phyloP scores from a whole-genome alignment of 2,888 invertebrate genomes.

The Saturnia pavonia region DNA sequence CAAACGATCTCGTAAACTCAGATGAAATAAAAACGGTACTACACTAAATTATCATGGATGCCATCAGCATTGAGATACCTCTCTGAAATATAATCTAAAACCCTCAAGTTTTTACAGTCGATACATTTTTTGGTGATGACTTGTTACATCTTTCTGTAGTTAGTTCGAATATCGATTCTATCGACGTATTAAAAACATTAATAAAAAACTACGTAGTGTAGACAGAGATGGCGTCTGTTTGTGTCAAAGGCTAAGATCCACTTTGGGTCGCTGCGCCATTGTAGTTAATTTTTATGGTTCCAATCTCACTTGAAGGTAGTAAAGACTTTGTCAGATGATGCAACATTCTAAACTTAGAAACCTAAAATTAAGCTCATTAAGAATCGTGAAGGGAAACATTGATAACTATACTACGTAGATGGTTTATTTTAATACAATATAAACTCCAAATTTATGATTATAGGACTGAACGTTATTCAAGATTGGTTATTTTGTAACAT shows the following conservation, averaged over 20 bases:
- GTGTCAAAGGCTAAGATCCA: too few relatives aligned
- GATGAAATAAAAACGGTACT: constrained; percentile 60
- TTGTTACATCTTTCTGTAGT: neutral
- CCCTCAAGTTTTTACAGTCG: constrained; percentile 26
- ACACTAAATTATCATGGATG: constrained; percentile 54
- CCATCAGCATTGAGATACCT: constrained; percentile 43
- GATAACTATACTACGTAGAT: too few relatives aligned
- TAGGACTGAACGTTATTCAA: constrained; percentile 4
- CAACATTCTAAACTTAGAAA: too few relatives aligned
- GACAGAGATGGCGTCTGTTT: too few relatives aligned
- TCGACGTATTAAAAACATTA: too few relatives aligned
- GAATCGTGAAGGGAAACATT: too few relatives aligned
- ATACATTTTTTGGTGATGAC: neutral
- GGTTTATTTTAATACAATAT: neutral
- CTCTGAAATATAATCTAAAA: constrained; percentile 40
- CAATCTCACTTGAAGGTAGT: neutral
- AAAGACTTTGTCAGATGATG: neutral
- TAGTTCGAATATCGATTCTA: neutral
- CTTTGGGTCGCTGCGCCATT: too few relatives aligned
- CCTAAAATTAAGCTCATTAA: too few relatives aligned
- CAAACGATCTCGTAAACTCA: constrained; percentile 60
- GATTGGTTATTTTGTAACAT: constrained; percentile 8
- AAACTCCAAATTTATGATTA: constrained; percentile 17
- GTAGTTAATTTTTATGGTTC: neutral
- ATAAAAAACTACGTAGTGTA: too few relatives aligned